A percentile compares a stretch with the other conserved stretches of the same genome.
These are phyloP conservation scores for Oncorhynchus tshawytscha DNA, from an alignment of 2,113 vertebrate species.

Conservation along the genomic window DNA sequence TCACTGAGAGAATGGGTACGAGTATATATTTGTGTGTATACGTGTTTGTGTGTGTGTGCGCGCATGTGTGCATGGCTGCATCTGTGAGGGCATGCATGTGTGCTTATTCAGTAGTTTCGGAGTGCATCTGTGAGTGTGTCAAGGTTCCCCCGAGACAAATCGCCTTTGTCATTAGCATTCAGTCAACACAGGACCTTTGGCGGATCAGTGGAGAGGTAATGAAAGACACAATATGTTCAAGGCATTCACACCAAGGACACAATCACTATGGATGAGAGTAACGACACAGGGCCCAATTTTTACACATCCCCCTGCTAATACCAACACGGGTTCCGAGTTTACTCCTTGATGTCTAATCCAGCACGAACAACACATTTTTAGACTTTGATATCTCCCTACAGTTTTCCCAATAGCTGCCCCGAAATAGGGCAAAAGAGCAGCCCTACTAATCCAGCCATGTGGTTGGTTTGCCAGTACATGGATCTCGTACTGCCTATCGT, in stretches of 20 bases:
- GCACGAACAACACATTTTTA: neutral
- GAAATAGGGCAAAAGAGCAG: neutral
- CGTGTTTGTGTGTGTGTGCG: neutral
- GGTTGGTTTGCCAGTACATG: too few relatives aligned
- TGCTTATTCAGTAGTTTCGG: neutral
- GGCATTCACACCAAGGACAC: constrained; percentile 18
- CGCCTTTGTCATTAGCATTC: constrained; percentile 17
- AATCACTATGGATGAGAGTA: constrained; percentile 14
- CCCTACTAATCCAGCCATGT: neutral
- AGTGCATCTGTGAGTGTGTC: constrained; percentile 1
- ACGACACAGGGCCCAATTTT: neutral
- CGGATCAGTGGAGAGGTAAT: constrained; percentile 21
- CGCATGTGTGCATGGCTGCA: constrained; percentile 7
- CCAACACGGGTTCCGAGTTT: neutral
- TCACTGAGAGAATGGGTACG: neutral
- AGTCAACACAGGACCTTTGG: constrained; percentile 4
- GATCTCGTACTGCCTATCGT: neutral
- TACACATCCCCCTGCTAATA: constrained; percentile 3
- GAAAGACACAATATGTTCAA: constrained; percentile 11
- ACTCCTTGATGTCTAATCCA: constrained; percentile 14
- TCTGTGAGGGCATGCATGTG: neutral
- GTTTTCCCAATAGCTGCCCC: neutral
- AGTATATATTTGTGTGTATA: neutral
- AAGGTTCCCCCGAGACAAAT: neutral
- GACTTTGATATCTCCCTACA: neutral